Base-by-base conservation (phyloP, 2,888 invertebrate species). In the Pristionchus maxplancki region DNA sequence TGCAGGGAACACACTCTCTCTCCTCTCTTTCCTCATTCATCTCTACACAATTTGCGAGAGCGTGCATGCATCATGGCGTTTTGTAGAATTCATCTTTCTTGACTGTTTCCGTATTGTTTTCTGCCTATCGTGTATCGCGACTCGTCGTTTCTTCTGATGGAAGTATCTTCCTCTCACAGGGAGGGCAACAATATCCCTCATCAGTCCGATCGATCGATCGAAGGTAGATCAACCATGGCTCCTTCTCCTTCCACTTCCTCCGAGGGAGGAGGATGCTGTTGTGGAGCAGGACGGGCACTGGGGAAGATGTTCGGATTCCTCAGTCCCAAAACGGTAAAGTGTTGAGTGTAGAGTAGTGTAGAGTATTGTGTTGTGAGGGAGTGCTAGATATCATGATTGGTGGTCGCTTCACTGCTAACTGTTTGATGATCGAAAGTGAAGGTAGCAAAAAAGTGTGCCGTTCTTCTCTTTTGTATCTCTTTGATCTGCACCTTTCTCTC, bases 281-380 rank as follows among this genome's bases (percentile, higher is more conserved):
- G 86, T 86, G 86, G 86, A 34, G 64, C 67, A 17, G 86, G 86
- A n/a, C 2, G 86, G 13, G 67, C 67, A 34, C 6, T 86, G 37
- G 86, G 86, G 5, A 86, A 86, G 67, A 28, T 86, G 44, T 86
- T 86, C 48, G 86, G 86, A 44, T 86, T 67, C 67, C 31, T 84
- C 84, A 84, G 34, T 28, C 84, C 84, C 20, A 37, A 24, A 81
- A 48, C 81, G 81, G 81, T 81, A 81, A 74, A 17, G 67, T 17
- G 11, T 20, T 3, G 58, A 24, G 9, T 58, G 58, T n/a, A 9
- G n/a, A n/a, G n/a, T 58, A n/a, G 53, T 9, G n/a, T n/a, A n/a
- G 44, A 44, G 44, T 44, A 11, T 44, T 6, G 6, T 44, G 11
- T 44, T 44, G 44, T 44, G 44, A 53, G 9, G 20, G 58, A 4